Conservation (phyloP, 2,888 invertebrate species). For the Phyllotreta striolata region DNA sequence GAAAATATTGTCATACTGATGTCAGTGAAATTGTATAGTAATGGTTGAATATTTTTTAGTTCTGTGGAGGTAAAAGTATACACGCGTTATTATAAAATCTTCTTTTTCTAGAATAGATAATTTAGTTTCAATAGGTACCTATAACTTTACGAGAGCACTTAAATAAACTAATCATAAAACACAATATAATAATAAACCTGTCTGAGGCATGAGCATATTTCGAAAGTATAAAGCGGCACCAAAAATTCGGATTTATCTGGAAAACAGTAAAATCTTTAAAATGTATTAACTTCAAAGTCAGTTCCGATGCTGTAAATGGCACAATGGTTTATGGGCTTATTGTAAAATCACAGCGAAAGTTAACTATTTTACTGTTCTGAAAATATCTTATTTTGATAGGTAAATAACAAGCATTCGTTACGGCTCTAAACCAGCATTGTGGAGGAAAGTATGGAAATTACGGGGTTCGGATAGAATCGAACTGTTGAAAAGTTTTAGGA, state of each 20-base stretch:
- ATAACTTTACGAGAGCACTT: constrained; percentile 38
- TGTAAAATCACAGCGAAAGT: constrained; percentile 47
- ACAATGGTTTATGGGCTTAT: constrained; percentile 47
- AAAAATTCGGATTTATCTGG: constrained; percentile 41
- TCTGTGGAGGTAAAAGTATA: no score
- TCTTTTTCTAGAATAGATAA: neutral
- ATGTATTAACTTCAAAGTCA: constrained; percentile 43
- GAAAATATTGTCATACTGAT: no score
- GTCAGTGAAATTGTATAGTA: no score
- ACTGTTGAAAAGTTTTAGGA: constrained; percentile 6
- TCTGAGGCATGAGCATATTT: constrained; percentile 47
- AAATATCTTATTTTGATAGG: constrained; percentile 30
- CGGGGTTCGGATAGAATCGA: constrained; percentile 1
- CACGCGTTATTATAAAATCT: neutral
- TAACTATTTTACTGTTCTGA: constrained; percentile 44
- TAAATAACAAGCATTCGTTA: constrained; percentile 35
- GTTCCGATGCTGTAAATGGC: constrained; percentile 42
- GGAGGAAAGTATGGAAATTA: constrained; percentile 25
- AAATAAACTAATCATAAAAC: constrained; percentile 40
- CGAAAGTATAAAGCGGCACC: constrained; percentile 44
- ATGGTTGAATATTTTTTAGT: no score
- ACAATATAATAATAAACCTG: constrained; percentile 47
- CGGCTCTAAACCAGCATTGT: constrained; percentile 30
- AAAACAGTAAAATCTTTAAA: constrained; percentile 49
- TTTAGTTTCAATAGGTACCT: neutral